Conservation (phyloP, 2,797 vertebrate species). For the Malurus leucopterus region DNA sequence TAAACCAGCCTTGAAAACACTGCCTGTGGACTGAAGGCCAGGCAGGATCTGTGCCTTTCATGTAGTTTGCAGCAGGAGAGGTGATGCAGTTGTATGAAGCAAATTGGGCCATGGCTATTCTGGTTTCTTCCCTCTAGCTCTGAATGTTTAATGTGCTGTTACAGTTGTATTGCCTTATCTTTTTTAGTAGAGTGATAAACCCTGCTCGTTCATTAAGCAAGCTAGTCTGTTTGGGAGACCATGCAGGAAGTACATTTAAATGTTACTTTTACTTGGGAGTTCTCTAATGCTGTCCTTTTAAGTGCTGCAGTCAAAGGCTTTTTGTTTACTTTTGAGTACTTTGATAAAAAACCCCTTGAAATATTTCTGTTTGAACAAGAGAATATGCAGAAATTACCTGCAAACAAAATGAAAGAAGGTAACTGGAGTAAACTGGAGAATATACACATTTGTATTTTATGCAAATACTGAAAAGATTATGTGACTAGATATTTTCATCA, state of each 20-base stretch:
- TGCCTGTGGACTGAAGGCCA: background rate
- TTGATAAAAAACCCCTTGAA: background rate
- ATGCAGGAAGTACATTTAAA: slow-evolving; percentile 33
- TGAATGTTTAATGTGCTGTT: slow-evolving; percentile 33
- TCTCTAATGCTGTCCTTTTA: slow-evolving; percentile 9
- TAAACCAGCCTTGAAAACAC: background rate
- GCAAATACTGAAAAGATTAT: background rate
- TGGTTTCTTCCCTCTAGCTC: slow-evolving; percentile 28
- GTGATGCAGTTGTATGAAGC: background rate
- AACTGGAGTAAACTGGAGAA: background rate
- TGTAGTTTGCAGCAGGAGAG: background rate
- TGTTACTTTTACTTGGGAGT: slow-evolving; percentile 24
- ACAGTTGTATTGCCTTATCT: slow-evolving; percentile 13
- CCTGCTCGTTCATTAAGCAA: slow-evolving; percentile 1
- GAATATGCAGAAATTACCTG: background rate
- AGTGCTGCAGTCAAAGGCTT: slow-evolving; percentile 10
- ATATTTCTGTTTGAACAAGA: slow-evolving; percentile 1
- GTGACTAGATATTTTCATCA: background rate
- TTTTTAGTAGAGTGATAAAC: slow-evolving; percentile 40
- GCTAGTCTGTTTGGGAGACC: background rate
- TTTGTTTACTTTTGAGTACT: slow-evolving; percentile 31
- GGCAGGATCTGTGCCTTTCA: background rate
- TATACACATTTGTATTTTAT: background rate
- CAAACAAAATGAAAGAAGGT: background rate
- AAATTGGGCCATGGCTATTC: background rate